Percentiles rank a stretch among this genome's conserved stretches.
phyloP scores from a whole-genome alignment of 2,113 vertebrate species.

The Numida meleagris region DNA sequence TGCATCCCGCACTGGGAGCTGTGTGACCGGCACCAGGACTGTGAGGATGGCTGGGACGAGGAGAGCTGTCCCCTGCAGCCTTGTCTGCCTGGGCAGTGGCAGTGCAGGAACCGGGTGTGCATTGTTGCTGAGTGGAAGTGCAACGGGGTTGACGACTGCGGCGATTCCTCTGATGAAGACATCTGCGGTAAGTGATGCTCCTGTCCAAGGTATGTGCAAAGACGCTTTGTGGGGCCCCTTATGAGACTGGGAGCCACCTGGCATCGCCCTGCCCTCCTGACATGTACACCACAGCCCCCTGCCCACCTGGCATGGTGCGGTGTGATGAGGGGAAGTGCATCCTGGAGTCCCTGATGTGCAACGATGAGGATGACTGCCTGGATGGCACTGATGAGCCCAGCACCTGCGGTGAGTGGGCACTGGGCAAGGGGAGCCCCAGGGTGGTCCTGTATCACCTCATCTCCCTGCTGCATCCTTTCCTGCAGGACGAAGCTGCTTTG shows the following conservation, averaged over 20 bases:
- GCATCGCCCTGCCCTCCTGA: background rate
- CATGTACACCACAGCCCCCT: slow-evolving; percentile 50
- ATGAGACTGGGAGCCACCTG: background rate
- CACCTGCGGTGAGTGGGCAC: slow-evolving; percentile 61
- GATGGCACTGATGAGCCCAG: slow-evolving; percentile 74
- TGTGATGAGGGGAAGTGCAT: slow-evolving; percentile 76
- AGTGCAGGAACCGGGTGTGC: slow-evolving; percentile 85
- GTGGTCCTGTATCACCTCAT: background rate
- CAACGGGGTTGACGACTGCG: slow-evolving; percentile 87
- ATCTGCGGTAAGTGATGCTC: slow-evolving; percentile 54
- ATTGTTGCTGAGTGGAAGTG: slow-evolving; percentile 89
- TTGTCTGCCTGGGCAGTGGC: slow-evolving; percentile 85
- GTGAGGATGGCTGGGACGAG: slow-evolving; percentile 81
- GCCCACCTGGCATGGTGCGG: slow-evolving; percentile 52
- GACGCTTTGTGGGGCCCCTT: background rate
- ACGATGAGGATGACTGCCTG: slow-evolving; percentile 63
- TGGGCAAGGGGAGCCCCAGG: accelerated
- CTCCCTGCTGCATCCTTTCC: background rate
- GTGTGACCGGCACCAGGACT: slow-evolving; percentile 81
- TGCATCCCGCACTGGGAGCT: slow-evolving; percentile 78
- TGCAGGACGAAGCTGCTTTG: slow-evolving; percentile 82
- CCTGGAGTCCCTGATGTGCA: slow-evolving; percentile 72
- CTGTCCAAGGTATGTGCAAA: background rate
- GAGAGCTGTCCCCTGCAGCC: slow-evolving; percentile 73
- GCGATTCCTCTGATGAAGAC: slow-evolving; percentile 89